Evolutionary conservation across 1,140 invertebrate genomes (phyloP).

Genomic region (Drosophila ogumai): DNA sequence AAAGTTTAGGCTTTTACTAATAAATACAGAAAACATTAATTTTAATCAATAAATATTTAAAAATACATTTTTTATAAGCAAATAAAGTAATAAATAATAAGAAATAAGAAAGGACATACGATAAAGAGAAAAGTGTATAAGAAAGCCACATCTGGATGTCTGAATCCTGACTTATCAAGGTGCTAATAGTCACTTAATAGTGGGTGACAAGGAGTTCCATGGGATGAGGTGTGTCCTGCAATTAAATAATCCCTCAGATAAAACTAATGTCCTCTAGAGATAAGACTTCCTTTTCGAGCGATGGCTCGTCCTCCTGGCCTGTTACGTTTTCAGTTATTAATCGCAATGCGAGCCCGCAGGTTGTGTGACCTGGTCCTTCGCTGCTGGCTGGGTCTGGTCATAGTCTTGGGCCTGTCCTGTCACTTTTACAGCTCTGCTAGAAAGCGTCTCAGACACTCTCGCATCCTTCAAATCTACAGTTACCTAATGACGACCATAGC

Average conservation of each 20-base stretch:
- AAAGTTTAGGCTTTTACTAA: too few relatives aligned
- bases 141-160: not conserved
- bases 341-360: conserved; percentile 20
- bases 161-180: not conserved
- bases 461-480: not conserved
- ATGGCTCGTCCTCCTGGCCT: not conserved
- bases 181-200: not conserved
- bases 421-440: not conserved
- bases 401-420: conserved; percentile 16
- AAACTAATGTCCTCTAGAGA: not conserved
- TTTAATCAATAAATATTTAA: too few relatives aligned
- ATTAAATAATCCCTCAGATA: not conserved
- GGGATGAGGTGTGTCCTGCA: not conserved
- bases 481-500: conserved; percentile 4
- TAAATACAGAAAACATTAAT: too few relatives aligned
- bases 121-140: not conserved
- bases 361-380: conserved; percentile 16
- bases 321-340: not conserved
- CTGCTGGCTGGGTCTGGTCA: conserved; percentile 11
- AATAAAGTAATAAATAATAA: not conserved
- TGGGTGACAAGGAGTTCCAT: not conserved
- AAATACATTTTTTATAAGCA: too few relatives aligned
- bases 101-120: not conserved
- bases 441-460: not conserved
- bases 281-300: not conserved